Evolutionary conservation across 2,888 invertebrate species (phyloP).

Genomic region (Molorchus minor): DNA sequence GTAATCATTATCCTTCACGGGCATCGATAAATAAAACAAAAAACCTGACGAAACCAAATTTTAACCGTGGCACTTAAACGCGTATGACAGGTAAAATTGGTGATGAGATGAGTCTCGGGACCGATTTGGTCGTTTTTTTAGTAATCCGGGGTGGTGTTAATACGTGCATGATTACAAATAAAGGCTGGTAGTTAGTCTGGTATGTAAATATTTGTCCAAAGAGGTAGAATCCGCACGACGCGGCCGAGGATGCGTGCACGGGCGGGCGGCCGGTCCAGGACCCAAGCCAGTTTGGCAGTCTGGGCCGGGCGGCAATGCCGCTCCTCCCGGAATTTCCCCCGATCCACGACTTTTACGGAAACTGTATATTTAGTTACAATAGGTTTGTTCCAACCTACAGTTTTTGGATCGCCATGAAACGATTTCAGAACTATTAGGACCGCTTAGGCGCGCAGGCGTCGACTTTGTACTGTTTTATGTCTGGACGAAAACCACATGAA

Average conservation of each 20-base stretch:
- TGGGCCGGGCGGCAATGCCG: constrained; percentile 43
- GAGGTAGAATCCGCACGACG: constrained; percentile 52
- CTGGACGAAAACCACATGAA: too few species aligned
- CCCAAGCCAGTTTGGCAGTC: constrained; percentile 58
- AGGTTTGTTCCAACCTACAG: too few species aligned
- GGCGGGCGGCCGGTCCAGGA: constrained; percentile 42
- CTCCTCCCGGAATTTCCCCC: constrained; percentile 3
- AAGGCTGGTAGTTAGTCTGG: constrained; percentile 55
- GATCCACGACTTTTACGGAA: too few species aligned
- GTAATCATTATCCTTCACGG: too few species aligned
- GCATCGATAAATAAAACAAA: too few species aligned
- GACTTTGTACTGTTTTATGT: too few species aligned
- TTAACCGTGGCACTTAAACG: constrained; percentile 18
- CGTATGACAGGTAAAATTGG: constrained; percentile 41
- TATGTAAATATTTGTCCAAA: constrained; percentile 60
- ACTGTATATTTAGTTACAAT: too few species aligned
- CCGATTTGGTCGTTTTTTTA: constrained; percentile 36
- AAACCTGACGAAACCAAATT: too few species aligned
- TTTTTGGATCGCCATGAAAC: too few species aligned
- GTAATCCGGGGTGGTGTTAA: constrained; percentile 50
- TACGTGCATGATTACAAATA: constrained; percentile 53
- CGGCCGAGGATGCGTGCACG: constrained; percentile 42
- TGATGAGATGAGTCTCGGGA: constrained; percentile 29
- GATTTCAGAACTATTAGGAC: too few species aligned
- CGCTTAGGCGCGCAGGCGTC: too few species aligned